Evolutionary conservation across 2,888 invertebrate species (phyloP).

Genomic region (Synanthedon myopaeformis): DNA sequence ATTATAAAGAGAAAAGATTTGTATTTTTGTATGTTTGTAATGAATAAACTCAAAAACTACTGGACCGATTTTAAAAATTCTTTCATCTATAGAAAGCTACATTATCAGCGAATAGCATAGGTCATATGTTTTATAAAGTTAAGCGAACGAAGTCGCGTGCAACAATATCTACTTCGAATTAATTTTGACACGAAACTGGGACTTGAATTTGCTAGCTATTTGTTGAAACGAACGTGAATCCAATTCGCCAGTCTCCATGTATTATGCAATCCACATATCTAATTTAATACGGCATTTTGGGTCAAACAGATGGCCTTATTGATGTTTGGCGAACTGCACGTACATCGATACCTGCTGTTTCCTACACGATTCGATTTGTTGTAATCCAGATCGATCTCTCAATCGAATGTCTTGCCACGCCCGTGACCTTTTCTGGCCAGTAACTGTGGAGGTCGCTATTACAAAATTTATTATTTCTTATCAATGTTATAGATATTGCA

Average conservation of each 20-base stretch:
- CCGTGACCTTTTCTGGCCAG: conserved; percentile 44
- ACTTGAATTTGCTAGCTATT: no score
- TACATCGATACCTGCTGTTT: conserved; percentile 59
- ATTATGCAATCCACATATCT: conserved; percentile 24
- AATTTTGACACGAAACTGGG: no score
- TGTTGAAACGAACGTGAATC: background rate
- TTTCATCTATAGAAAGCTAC: no score
- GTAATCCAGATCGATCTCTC: conserved; percentile 37
- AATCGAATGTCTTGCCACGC: conserved; percentile 41
- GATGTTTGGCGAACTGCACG: conserved; percentile 29
- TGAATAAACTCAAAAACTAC: no score
- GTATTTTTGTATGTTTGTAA: no score
- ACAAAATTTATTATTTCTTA: background rate
- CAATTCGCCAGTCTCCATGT: background rate
- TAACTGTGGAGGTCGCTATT: conserved; percentile 6
- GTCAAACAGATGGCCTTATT: conserved; percentile 36
- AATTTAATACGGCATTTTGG: conserved; percentile 29
- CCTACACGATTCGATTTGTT: conserved; percentile 55
- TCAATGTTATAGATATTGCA: no score
- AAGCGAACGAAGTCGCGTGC: no score
- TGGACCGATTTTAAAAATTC: no score
- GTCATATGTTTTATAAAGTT: no score
- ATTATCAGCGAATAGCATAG: no score
- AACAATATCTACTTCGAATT: background rate
- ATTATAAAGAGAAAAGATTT: no score